These are phyloP conservation scores for Sarcophaga subvicina DNA, from an alignment of 2,888 invertebrate genomes.

Conservation along the genomic window DNA sequence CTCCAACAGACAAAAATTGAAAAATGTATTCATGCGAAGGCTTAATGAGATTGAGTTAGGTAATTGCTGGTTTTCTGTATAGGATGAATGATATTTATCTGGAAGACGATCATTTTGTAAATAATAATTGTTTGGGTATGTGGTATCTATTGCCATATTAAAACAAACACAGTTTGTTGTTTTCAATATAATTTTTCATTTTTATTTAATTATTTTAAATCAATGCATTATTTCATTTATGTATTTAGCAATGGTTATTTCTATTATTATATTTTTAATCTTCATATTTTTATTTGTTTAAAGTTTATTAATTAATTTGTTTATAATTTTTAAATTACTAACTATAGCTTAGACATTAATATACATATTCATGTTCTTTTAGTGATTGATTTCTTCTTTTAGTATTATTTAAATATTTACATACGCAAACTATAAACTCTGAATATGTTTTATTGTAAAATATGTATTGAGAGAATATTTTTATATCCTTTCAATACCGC, in stretches of 20 bases:
- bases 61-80: no score
- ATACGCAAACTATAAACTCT: conserved; percentile 40
- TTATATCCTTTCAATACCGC: no score
- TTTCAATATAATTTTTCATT: conserved; percentile 64
- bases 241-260: conserved; percentile 64
- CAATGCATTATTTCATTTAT: conserved; percentile 63
- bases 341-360: conserved; percentile 67
- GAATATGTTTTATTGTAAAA: conserved; percentile 42
- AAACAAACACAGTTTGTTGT: conserved; percentile 13
- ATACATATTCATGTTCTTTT: conserved; percentile 53
- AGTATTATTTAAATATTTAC: conserved; percentile 62
- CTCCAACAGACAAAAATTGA: no score
- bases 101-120: no score
- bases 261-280: conserved; percentile 30
- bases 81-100: no score
- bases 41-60: no score
- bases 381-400: conserved; percentile 26
- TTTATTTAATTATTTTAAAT: conserved; percentile 63
- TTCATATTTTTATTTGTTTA: conserved; percentile 37
- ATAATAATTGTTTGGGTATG: no score
- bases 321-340: conserved; percentile 64
- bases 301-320: conserved; percentile 50
- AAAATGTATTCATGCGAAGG: no score
- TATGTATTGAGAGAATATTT: background rate
- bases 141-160: no score